A percentile compares a stretch with the other conserved stretches of the same genome.
Conservation (phyloP, 92 coral and sea anemone genomes). For the Umimayanthus chanpuru region DNA sequence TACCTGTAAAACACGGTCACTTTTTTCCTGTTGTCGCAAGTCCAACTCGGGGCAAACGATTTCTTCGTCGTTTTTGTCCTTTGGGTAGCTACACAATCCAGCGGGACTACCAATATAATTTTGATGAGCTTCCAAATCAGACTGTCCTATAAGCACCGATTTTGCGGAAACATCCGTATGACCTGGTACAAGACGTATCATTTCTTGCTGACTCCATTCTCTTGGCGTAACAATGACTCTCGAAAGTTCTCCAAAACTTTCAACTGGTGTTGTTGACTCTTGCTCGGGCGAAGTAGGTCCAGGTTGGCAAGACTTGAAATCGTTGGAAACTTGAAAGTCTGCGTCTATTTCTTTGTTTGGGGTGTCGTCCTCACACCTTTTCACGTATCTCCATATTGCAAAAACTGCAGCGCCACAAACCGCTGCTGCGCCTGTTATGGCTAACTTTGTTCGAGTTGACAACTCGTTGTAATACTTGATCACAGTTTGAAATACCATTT, state of each 20-base stretch:
- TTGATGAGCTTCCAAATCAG: neutral
- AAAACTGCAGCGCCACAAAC: neutral
- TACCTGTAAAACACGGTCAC: neutral
- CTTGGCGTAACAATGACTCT: neutral
- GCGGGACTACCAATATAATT: neutral
- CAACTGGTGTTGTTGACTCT: neutral
- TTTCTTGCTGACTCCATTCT: neutral
- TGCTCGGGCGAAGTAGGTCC: neutral
- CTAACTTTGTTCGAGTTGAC: slow-evolving; percentile 23
- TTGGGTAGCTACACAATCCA: neutral
- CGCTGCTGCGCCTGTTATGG: neutral
- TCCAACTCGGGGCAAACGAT: neutral
- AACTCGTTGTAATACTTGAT: slow-evolving; percentile 12
- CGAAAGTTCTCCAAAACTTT: neutral
- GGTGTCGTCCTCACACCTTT: neutral
- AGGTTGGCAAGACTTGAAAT: neutral
- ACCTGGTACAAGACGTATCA: neutral
- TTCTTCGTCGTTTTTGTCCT: neutral
- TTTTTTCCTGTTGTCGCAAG: neutral
- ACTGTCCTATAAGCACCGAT: neutral
- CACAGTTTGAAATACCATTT: slow-evolving; percentile 13
- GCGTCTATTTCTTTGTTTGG: neutral
- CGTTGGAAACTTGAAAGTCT: neutral
- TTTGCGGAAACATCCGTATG: neutral
- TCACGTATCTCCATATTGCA: slow-evolving; percentile 12